A percentile compares a stretch with the other conserved stretches of the same genome.
Conservation (phyloP, 2,888 invertebrate species). For the Volucella bombylans region DNA sequence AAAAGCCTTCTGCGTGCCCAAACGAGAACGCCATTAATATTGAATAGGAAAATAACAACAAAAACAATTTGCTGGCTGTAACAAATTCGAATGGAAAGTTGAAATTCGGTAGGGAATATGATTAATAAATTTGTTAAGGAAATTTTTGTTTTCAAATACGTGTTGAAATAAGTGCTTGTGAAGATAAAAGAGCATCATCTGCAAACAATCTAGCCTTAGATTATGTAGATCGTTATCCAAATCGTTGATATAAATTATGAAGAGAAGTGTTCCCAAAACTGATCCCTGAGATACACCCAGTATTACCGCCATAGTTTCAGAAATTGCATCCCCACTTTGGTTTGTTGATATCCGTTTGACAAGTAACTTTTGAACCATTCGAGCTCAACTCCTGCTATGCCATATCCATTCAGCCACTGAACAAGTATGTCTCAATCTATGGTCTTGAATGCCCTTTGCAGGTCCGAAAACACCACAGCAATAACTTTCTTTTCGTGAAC, state of each 20-base stretch:
- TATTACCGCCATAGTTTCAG: background rate
- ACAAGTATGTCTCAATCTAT: constrained; percentile 9
- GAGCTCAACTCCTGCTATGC: background rate
- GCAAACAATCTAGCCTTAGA: constrained; percentile 10
- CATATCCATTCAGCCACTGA: background rate
- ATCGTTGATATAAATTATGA: constrained; percentile 16
- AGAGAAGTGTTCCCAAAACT: background rate
- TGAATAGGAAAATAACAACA: no score
- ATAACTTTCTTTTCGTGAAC: background rate
- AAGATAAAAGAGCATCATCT: background rate
- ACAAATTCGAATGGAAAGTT: no score
- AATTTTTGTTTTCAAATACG: no score
- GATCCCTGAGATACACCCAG: constrained; percentile 8
- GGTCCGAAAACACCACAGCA: background rate
- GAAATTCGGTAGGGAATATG: no score
- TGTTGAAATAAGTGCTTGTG: no score
- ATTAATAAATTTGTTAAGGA: no score
- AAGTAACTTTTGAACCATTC: constrained; percentile 4
- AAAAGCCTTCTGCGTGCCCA: no score
- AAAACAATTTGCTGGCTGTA: no score
- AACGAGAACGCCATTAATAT: no score
- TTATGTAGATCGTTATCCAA: background rate
- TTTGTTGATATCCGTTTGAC: background rate
- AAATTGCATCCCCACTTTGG: background rate
- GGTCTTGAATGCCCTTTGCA: background rate